Evolutionary conservation across 1,140 invertebrate species (phyloP).

Genomic region (Aphidius gifuensis): DNA sequence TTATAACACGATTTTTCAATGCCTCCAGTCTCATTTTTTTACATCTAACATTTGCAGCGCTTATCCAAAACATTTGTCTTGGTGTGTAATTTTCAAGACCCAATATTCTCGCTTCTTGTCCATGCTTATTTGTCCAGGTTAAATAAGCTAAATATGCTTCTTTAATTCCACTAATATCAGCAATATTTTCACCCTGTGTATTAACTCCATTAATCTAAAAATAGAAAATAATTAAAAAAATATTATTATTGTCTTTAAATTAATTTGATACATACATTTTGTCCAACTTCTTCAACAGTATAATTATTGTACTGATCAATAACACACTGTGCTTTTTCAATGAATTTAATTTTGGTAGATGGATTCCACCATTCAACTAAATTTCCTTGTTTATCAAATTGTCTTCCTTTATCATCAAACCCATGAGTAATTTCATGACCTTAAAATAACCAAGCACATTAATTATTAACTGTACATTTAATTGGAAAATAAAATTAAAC

Average conservation of each 20-base stretch:
- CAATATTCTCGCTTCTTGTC: slow-evolving; percentile 62
- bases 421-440: slow-evolving; percentile 93
- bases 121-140: slow-evolving; percentile 66
- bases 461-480: too few species aligned
- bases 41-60: slow-evolving; percentile 54
- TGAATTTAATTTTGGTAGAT: slow-evolving; percentile 71
- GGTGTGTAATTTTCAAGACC: slow-evolving; percentile 26
- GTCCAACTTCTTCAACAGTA: slow-evolving; percentile 64
- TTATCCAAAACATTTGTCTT: slow-evolving; percentile 5
- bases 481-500: too few species aligned
- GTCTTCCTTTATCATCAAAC: slow-evolving; percentile 86
- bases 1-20: slow-evolving; percentile 65
- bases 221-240: neutral
- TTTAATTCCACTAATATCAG: slow-evolving; percentile 85
- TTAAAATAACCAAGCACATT: too few species aligned
- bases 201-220: slow-evolving; percentile 46
- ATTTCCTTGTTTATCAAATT: slow-evolving; percentile 88
- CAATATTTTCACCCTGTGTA: slow-evolving; percentile 87
- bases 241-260: neutral
- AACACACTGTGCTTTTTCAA: slow-evolving; percentile 77
- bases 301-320: slow-evolving; percentile 87
- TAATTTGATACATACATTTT: slow-evolving; percentile 60
- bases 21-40: slow-evolving; percentile 62
- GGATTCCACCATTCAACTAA: slow-evolving; percentile 81
- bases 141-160: slow-evolving; percentile 80